Base-by-base conservation (phyloP, 2,797 vertebrate species). In the Epinephelus awoara region DNA sequence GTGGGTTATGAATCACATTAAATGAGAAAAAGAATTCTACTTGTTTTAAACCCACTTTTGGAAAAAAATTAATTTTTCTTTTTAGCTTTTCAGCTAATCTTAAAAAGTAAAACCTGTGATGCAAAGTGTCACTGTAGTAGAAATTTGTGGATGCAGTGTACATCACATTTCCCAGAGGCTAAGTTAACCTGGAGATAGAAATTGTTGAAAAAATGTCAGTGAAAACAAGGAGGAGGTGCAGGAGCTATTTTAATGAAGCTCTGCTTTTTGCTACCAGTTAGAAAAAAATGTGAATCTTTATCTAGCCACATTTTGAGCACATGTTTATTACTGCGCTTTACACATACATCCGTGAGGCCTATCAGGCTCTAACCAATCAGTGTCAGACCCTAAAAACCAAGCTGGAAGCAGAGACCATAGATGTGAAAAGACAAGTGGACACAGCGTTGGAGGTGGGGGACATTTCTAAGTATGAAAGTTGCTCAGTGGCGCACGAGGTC, bases 81-180 rank as follows among this genome's bases (percentile, higher is more conserved):
- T 51, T 49, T 44, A 29, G 27, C 27, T 42, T 50, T 55, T 50
- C 3, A 51, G n/a, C 44, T 42, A 27, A 21, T n/a, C 38, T 51
- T 21, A 19, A 25, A 68, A 76, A 19, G 23, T 50, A 50, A 42
- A 65, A 14, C 15, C 19, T 15, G 15, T 23, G 9, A 51, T 12
- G 18, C 11, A 44, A n/a, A 38, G 40, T 47, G 21, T 3, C 23
- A 38, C 9, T 34, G 44, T 40, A n/a, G 42, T 25, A 29, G 40
- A 67, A 46, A 68, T 44, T 1, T 44, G 51, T 73, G 10, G 19
- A 50, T 74, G 68, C 51, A 38, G 23, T 27, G 66, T 34, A 54
- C 15, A 62, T 56, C 2, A 12, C 13, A 52, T 66, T 72, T 54
- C 46, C 42, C 10, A 46, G 34, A 34, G 15, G 6, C 38, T 67